Conservation (phyloP, 2,113 vertebrate species). For the Eolophus roseicapilla region DNA sequence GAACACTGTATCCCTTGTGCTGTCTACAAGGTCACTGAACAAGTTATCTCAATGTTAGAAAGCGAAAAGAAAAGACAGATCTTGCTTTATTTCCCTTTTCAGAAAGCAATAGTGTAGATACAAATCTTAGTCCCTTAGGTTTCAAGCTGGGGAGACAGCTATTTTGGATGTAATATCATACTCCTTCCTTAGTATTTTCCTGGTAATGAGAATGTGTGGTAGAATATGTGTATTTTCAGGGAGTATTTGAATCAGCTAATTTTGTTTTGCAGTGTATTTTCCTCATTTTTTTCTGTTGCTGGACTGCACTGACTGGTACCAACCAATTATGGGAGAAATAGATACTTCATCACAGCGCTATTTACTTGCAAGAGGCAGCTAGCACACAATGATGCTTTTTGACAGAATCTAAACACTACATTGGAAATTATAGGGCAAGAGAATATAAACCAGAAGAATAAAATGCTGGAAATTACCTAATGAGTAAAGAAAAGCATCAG, state of each 20-base stretch:
- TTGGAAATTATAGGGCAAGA: slow-evolving; percentile 42
- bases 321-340: slow-evolving; percentile 10
- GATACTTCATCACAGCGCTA: slow-evolving; percentile 3
- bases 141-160: background rate
- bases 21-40: background rate
- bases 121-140: background rate
- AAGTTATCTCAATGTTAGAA: background rate
- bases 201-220: background rate
- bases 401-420: background rate
- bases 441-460: slow-evolving; percentile 22
- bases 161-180: background rate
- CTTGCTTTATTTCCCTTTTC: background rate
- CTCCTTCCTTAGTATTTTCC: background rate
- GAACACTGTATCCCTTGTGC: rapidly evolving
- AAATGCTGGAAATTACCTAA: slow-evolving; percentile 40
- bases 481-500: slow-evolving; percentile 29
- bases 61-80: background rate
- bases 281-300: background rate
- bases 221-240: background rate
- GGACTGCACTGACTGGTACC: background rate
- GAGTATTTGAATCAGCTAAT: slow-evolving; percentile 5
- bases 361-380: slow-evolving; percentile 33
- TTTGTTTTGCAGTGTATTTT: background rate
- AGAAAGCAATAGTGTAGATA: background rate
- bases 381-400: background rate